These are phyloP conservation scores for Tenthredo distinguenda DNA, from an alignment of 2,888 invertebrate species.

Conservation along the genomic window DNA sequence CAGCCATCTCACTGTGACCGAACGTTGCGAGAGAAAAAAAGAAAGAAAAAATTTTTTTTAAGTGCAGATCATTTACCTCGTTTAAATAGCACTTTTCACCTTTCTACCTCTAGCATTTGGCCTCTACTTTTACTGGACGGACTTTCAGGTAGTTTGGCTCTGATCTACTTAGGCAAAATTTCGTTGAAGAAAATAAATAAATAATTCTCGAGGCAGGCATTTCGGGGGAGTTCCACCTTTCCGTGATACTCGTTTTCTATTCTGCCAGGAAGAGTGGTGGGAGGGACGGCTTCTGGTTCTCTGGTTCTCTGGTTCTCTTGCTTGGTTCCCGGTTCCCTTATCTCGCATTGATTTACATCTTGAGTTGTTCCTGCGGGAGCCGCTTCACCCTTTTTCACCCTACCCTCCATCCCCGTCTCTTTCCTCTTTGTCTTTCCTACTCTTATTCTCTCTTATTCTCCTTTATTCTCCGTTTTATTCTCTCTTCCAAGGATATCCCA, in stretches of 20 bases:
- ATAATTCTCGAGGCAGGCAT: conserved; percentile 69
- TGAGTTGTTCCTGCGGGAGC: conserved; percentile 68
- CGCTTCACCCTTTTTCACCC: conserved; percentile 50
- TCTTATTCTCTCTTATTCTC: conserved; percentile 42
- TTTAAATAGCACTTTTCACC: neutral
- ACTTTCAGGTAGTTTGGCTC: conserved; percentile 37
- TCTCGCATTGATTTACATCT: conserved; percentile 74
- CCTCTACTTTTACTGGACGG: neutral
- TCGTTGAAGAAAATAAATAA: conserved; percentile 66
- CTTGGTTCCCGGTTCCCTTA: conserved; percentile 62
- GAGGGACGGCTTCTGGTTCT: conserved; percentile 41
- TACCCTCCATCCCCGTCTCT: conserved; percentile 18
- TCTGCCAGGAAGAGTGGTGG: conserved; percentile 42
- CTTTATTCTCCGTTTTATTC: conserved; percentile 55
- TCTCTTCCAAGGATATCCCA: conserved; percentile 24
- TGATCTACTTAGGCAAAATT: conserved; percentile 60
- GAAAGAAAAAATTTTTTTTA: neutral
- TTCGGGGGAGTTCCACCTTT: conserved; percentile 70
- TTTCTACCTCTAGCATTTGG: neutral
- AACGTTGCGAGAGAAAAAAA: neutral
- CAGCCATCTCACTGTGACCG: neutral
- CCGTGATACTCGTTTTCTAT: conserved; percentile 64
- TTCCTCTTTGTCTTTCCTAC: conserved; percentile 47
- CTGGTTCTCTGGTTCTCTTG: conserved; percentile 44
- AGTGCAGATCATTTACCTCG: neutral